Evolutionary conservation across 1,140 invertebrate species (phyloP).

Genomic region (Elymnias hypermnestra): DNA sequence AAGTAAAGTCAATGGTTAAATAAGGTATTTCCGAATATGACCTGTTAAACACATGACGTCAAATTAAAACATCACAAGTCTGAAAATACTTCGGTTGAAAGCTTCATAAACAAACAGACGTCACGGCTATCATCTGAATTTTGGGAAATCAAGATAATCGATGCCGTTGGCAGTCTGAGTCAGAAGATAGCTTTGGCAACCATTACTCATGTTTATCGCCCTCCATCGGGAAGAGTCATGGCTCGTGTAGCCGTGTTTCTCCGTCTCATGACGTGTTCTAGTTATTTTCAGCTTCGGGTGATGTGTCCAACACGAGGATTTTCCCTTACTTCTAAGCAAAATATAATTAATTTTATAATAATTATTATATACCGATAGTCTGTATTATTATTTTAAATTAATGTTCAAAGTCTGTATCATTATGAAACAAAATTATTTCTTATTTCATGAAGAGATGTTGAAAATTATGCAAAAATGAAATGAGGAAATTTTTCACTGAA

Average conservation of each 20-base stretch:
- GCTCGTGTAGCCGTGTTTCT: conserved; percentile 28
- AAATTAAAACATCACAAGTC: neutral
- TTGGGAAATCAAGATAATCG: conserved; percentile 11
- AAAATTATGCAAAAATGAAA: too few relatives aligned
- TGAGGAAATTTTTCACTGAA: too few relatives aligned
- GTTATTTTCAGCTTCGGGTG: conserved; percentile 41
- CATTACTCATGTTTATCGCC: conserved; percentile 60
- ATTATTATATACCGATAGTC: too few relatives aligned
- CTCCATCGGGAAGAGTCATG: conserved; percentile 45
- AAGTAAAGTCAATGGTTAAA: neutral
- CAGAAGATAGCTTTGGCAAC: conserved; percentile 48
- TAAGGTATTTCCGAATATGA: neutral
- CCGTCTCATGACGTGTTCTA: conserved; percentile 52
- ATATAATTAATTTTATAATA: too few relatives aligned
- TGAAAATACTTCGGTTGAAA: neutral
- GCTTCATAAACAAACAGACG: conserved; percentile 8
- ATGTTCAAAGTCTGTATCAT: too few relatives aligned
- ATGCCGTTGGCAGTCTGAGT: conserved; percentile 26
- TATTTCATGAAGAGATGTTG: too few relatives aligned
- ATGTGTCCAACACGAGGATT: conserved; percentile 6
- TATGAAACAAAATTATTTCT: too few relatives aligned
- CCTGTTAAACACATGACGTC: neutral
- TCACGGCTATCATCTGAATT: neutral
- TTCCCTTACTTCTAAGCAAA: conserved; percentile 7
- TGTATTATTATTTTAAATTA: too few relatives aligned